Conservation (phyloP, 2,888 invertebrate genomes). For the Acanthacorydalis orientalis region DNA sequence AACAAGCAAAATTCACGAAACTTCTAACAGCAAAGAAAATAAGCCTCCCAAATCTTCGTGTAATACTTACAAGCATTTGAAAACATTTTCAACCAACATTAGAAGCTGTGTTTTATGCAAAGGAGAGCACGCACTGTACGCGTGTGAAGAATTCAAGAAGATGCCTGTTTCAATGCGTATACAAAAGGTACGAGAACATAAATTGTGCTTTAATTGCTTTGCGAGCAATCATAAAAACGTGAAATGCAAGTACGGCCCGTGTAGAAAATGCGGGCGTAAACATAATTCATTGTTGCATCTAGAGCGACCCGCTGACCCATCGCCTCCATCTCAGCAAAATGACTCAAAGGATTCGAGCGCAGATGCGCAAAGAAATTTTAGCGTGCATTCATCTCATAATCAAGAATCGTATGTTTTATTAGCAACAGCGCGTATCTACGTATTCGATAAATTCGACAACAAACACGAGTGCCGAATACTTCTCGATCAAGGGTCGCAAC, state of each 20-base stretch:
- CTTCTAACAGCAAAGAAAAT: not conserved
- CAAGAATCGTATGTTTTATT: not conserved
- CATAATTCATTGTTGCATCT: not conserved
- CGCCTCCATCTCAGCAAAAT: not conserved
- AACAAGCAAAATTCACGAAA: not conserved
- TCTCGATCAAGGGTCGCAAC: conserved; percentile 11
- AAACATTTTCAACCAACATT: not conserved
- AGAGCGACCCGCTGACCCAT: not conserved
- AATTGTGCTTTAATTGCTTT: conserved; percentile 1
- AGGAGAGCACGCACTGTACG: not conserved
- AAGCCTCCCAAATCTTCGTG: no score
- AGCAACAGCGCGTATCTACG: conserved; percentile 9
- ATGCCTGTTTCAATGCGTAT: not conserved
- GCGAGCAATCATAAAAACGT: not conserved
- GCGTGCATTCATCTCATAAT: not conserved
- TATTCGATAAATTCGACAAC: conserved; percentile 7
- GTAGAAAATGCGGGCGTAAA: not conserved
- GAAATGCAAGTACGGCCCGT: not conserved
- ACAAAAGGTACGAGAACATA: not conserved
- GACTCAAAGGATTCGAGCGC: not conserved
- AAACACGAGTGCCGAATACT: conserved; percentile 9
- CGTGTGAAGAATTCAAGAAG: not conserved
- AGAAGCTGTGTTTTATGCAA: conserved; percentile 1
- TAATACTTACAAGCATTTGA: not conserved
- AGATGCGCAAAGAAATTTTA: no score